Conservation (phyloP, 2,797 vertebrate species). For the Pyrocephalus nanus region DNA sequence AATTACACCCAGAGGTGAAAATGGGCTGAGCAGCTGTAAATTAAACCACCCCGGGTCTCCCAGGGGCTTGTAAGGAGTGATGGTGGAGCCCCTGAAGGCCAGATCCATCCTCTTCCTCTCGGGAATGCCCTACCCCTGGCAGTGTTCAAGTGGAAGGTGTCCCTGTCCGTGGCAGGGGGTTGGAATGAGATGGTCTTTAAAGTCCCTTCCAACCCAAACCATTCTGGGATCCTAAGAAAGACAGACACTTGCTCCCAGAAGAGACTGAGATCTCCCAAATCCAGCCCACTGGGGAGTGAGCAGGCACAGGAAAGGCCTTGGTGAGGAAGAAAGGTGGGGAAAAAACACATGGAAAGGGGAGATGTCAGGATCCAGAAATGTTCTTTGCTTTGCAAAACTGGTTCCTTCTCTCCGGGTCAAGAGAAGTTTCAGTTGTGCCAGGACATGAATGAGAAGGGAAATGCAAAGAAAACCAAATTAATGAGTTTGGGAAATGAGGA, state of each 20-base stretch:
- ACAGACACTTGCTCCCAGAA: not conserved
- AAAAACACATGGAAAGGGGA: not conserved
- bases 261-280: not conserved
- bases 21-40: not conserved
- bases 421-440: not conserved
- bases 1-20: not conserved
- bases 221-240: not conserved
- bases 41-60: not conserved
- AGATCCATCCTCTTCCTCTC: not conserved
- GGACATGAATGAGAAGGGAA: not conserved
- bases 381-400: not conserved
- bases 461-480: accelerated
- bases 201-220: not conserved
- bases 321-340: not conserved
- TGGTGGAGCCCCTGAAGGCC: not conserved
- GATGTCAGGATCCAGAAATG: not conserved
- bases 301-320: not conserved
- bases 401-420: not conserved
- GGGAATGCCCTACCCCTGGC: not conserved
- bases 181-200: accelerated
- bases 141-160: not conserved
- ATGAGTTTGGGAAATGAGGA: not conserved
- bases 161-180: not conserved
- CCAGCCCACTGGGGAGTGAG: accelerated
- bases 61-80: not conserved